Base-by-base conservation (phyloP, 1,140 invertebrate genomes). In the Chlorops oryzae region DNA sequence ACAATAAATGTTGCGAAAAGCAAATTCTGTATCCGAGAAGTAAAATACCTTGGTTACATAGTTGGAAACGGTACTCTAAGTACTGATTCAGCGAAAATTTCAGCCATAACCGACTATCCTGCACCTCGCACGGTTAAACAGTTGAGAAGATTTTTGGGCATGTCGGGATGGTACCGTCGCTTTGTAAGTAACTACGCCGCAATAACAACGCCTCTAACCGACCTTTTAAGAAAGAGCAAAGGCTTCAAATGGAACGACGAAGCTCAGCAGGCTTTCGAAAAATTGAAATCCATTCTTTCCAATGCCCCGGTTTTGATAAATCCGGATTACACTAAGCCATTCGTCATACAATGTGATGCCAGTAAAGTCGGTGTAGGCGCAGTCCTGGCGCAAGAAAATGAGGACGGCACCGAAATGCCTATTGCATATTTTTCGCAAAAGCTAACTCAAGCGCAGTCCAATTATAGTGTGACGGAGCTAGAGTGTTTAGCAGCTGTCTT, bases 81-180 rank as follows among this genome's bases (percentile, higher is more conserved):
- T 58, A 61, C 3, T 56, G 77, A 15, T 62, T 62, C 10, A 12
- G 24, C 7, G 10, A 46, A 46, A 15, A 13, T 46, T 3, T 28
- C 24, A 9, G 24, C 24, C 15, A 32, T 46, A 6, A 18, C 17
- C 2, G 22, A 47, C 3, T 47, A 21, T 23, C 28, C 46, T 9
- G 18, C 27, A 23, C 46, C 46, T 5, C 15, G 15, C n/a, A 21
- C 28, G 9, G 46, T 47, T 3, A 37, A 38, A 7, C 46, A 47
- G 22, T 6, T 47, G 5, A 34, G 46, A n/a, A 17, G 46, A 9
- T 47, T 38, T 22, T 24, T 47, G 2, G 46, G 46, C 4, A 23
- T 48, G 13, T 21, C 32, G 5, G 46, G 46, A 6, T 47, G 46
- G 34, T 47, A 37, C 34, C 7, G 32, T 7, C 20, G 23, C 13